A percentile compares a stretch with the other conserved stretches of the same genome.
Evolutionary conservation across 2,888 invertebrate genomes (phyloP).

Genomic region (Phragmatobia fuliginosa): DNA sequence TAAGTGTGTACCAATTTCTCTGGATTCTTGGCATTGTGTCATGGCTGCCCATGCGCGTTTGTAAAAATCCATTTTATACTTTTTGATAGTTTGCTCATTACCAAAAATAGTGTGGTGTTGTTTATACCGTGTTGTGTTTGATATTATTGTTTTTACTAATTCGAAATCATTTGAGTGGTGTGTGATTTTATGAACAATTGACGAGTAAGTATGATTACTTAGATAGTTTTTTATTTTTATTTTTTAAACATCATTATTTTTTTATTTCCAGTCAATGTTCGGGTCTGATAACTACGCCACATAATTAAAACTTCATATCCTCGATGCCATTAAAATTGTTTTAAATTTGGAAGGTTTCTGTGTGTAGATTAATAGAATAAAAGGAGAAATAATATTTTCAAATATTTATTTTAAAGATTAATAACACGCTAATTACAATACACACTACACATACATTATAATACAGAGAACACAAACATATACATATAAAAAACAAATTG

Average conservation of each 20-base stretch:
- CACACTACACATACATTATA: slow-evolving; percentile 49
- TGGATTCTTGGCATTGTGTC: slow-evolving; percentile 37
- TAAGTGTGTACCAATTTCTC: slow-evolving; percentile 34
- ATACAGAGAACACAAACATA: slow-evolving; percentile 71
- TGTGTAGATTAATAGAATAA: slow-evolving; percentile 49
- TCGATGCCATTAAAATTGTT: slow-evolving; percentile 41
- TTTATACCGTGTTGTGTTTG: slow-evolving; percentile 37
- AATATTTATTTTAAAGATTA: slow-evolving; percentile 63
- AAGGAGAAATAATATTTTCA: slow-evolving; percentile 53
- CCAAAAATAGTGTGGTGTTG: slow-evolving; percentile 25
- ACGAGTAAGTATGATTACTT: slow-evolving; percentile 42
- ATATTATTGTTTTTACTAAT: slow-evolving; percentile 38
- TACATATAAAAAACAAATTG: slow-evolving; percentile 43
- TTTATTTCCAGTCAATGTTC: slow-evolving; percentile 80
- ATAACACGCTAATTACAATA: slow-evolving; percentile 64
- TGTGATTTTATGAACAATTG: slow-evolving; percentile 27
- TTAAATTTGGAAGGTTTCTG: slow-evolving; percentile 18
- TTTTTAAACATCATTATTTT: slow-evolving; percentile 44
- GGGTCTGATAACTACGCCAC: slow-evolving; percentile 79
- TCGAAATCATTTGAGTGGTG: slow-evolving; percentile 28
- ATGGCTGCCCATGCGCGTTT: slow-evolving; percentile 20
- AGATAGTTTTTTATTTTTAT: slow-evolving; percentile 8
- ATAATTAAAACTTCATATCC: slow-evolving; percentile 46
- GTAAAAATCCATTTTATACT: slow-evolving; percentile 19
- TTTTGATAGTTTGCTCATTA: slow-evolving; percentile 33